Base-by-base conservation (phyloP, 2,888 invertebrate genomes). In the Laspeyria flexula region DNA sequence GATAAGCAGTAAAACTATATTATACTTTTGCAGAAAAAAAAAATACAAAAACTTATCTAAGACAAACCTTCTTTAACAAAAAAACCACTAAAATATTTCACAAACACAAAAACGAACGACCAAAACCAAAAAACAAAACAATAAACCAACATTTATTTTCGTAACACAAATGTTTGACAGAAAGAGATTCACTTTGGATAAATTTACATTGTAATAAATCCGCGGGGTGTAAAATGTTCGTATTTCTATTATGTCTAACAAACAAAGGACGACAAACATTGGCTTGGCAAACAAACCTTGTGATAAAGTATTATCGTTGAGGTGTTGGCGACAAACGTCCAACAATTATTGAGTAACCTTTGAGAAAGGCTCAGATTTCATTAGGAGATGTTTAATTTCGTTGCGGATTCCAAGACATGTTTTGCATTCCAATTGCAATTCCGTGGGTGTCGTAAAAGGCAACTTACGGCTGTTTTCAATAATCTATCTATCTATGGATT, bases 201-300 rank as follows among this genome's bases (percentile, higher is more conserved):
- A 59, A 68, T 68, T 64, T 57, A 61, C 59, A 61, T 68, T 69
- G 71, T 71, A 57, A 69, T 64, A 69, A 67, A 69, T 65, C 55
- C 44, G 38, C 42, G 54, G 40, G 59, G 61, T 65, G 58, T 62
- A 59, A 69, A 68, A 69, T 65, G 57, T 69, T 62, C 30, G 55
- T 60, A 59, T 45, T 71, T 65, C 60, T 65, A 63, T 71, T 63
- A 69, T 65, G 57, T 67, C 38, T 49, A 62, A 47, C 60, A 65
- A 69, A 71, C 69, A 71, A 71, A 62, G 55, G 58, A 49, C 11
- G 38, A 52, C 57, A 60, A 57, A 54, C 55, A 49, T 45, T 40
- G 34, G 67, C 39, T 25, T 16, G 42, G 48, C 41, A 64, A 61
- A 61, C 60, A 61, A 38, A 57, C 45, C 1, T 40, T 31, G 53